Base-by-base conservation (phyloP, 2,888 invertebrate genomes). In the Drosophila colorata region DNA sequence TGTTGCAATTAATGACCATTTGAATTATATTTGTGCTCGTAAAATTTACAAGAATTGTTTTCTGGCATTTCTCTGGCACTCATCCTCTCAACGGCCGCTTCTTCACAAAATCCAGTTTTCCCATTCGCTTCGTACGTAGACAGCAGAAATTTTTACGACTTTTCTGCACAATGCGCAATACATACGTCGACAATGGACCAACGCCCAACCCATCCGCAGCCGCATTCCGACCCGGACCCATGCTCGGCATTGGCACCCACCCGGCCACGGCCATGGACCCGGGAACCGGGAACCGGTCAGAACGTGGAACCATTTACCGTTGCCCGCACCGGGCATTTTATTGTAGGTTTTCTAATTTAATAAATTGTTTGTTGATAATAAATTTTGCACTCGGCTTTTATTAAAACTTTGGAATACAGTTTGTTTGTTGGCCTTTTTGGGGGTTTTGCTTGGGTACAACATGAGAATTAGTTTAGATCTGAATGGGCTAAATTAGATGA, bases 1-100 rank as follows among this genome's bases (percentile, higher is more conserved):
- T 80, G 71, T 85, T 89, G 88, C 88, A 87, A 90, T 90, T 90
- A 90, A 90, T 89, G 88, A 73, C 73, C 84, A 88, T 90, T 90
- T 90, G 88, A 90, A 90, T 90, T 90, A 90, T 90, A 90, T 90
- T 90, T 90, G 87, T 80, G 87, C 84, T 90, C 89, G 84, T 90
- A 90, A 90, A 90, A 86, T 90, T 90, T 89, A 90, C 88, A 90
- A 87, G 88, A 90, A 88, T 86, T 86, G 76, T 83, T 80, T 76
- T 80, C 75, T 72, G 52, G 59, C 71, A 75, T 72, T 76, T 61
- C 58, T 28, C 33, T 25, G 18, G 44, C 58, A 41, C 52, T 41
- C 63, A 35, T 40, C 40, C 58, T 46, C 33, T 28, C 35, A 48
- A 7, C 23, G 35, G 55, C 49, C 47, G 41, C 44, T 48, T 43